Base-by-base conservation (phyloP, 2,797 vertebrate genomes). In the Trematomus bernacchii region DNA sequence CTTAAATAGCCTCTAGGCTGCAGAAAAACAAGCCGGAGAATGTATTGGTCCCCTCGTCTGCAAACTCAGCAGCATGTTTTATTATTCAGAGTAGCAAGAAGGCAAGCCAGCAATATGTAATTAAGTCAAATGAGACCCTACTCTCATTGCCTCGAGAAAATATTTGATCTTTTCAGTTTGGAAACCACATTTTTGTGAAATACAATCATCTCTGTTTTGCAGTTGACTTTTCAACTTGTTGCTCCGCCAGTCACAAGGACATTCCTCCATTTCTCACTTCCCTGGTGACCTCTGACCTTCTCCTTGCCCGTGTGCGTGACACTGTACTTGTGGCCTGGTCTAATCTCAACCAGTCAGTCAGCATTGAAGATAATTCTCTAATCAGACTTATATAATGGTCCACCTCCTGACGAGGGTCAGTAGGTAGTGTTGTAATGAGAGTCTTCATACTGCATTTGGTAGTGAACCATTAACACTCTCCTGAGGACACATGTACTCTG, bases 301-400 rank as follows among this genome's bases (percentile, higher is more conserved):
- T 55, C 55, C 43, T 59, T 50, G n/a, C 23, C 21, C 10, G 1
- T n/a, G 27, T 8, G 6, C 40, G 54, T 79, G 69, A 70, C 67
- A 59, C 63, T 82, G 71, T 85, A 71, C 37, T 51, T 66, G 6
- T 64, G 30, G 59, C 71, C 63, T 57, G 19, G 30, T 78, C 79
- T 84, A 47, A 89, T 76, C 66, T 84, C 50, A 58, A 68, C 19
- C 19, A 42, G 51, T 69, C 79, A 64, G 68, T 89, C 69, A 72
- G 75, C 79, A 73, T 67, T 67, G 82, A 73, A 88, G 85, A 89
- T 83, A 47, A 86, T 77, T 77, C 40, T 1, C 75, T 77, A 43
- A 86, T 89, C 53, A 61, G 55, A 77, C 79, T 92, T 84, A 87
- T 84, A 78, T 90, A 90, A 91, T 4, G 4, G n/a, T 30, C 66